Evolutionary conservation across 2,113 vertebrate species (phyloP), one percentile per base, ranked within the genome.

Genomic region (Oryzias woworae): DNA sequence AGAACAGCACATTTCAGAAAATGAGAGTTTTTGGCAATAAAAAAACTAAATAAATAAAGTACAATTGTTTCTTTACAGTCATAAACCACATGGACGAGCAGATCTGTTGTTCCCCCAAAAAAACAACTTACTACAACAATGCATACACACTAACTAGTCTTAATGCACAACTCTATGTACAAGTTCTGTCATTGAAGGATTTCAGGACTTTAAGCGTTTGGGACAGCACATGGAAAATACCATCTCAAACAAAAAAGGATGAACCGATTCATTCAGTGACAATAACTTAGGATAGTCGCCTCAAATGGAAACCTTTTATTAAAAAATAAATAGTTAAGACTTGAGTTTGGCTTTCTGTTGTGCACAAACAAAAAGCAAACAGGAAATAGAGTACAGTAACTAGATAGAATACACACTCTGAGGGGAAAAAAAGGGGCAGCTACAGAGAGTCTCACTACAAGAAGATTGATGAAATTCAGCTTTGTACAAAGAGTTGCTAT

Each of bases 401-500:
- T 63, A 62, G 53, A 52, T 63, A 62, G 53, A 52, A 36, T 51
- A 64, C 47, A 62, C 66, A 71, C 66, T 67, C 46, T 36, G 36
- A 10, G 36, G 36, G 10, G 36, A 10, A n/a, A 47, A 62, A 54
- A 55, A 28, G 46, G 16, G 10, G 62, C 24, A 55, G 49, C 26
- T 47, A 58, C 67, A 58, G 16, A 71, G 36, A 71, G 69, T 63
- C 56, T 58, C 54, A 64, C 63, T 45, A 36, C 36, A 56, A 66
- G 36, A 63, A 14, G 42, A 72, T 67, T 55, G 43, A 26, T 73
- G 53, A 70, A 81, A 61, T 62, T 71, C 67, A 59, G 62, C 57
- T 68, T 87, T 88, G 61, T 87, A 91, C 84, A 91, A 87, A 89
- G 59, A 71, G 60, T 79, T 76, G 59, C 53, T 69, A 92, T 90